Evolutionary conservation across 2,797 vertebrate species (phyloP).

Genomic region (Euthynnus affinis): DNA sequence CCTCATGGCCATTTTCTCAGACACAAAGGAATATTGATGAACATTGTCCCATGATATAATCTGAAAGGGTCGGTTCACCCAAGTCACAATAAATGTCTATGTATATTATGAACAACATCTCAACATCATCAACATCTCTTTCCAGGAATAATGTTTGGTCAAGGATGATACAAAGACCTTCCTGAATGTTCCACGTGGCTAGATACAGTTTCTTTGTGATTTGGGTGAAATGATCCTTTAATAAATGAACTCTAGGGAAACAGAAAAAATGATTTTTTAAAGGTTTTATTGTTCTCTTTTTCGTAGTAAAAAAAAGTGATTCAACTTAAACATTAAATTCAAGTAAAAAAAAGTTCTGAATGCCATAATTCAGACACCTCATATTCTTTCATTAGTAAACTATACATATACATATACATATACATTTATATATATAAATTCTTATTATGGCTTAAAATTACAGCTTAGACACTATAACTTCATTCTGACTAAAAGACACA

Average conservation of each 20-base stretch:
- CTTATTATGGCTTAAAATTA: neutral
- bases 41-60: neutral
- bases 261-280: neutral
- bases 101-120: neutral
- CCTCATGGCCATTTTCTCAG: slow-evolving; percentile 44
- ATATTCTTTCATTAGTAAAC: neutral
- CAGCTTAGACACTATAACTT: too few relatives aligned
- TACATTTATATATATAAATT: too few relatives aligned
- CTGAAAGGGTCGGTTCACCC: neutral
- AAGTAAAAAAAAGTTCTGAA: neutral
- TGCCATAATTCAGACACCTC: neutral
- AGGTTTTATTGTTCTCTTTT: neutral
- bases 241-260: neutral
- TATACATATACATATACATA: too few relatives aligned
- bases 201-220: neutral
- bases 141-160: neutral
- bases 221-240: neutral
- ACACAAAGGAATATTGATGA: slow-evolving; percentile 61
- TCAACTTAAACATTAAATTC: neutral
- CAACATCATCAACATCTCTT: neutral
- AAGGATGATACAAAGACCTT: too few relatives aligned
- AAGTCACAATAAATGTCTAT: neutral
- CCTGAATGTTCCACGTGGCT: too few relatives aligned
- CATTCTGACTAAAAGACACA: neutral
- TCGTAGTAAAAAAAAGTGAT: neutral